phyloP scores from a whole-genome alignment of 1,140 invertebrate genomes.

The Triops cancriformis region DNA sequence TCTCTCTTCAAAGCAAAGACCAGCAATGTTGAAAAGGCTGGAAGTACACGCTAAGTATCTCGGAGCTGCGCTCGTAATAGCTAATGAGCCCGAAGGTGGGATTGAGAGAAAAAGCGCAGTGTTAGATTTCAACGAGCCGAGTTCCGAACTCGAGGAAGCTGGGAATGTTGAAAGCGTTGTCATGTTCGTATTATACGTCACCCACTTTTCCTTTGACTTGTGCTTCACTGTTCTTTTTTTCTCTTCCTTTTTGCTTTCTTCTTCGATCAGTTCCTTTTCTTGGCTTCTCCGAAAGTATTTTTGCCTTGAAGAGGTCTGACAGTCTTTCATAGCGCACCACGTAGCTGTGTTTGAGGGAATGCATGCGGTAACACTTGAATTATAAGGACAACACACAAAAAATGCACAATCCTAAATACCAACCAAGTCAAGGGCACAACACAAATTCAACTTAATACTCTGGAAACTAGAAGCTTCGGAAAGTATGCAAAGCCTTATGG shows the following conservation, averaged over 20 bases:
- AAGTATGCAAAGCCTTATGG: background rate
- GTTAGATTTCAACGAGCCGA: background rate
- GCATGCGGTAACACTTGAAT: background rate
- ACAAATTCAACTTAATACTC: background rate
- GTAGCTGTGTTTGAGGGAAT: background rate
- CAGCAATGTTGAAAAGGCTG: background rate
- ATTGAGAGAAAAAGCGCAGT: background rate
- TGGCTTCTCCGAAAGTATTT: background rate
- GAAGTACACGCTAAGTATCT: background rate
- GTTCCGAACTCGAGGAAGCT: background rate
- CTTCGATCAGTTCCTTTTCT: background rate
- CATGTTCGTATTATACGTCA: background rate
- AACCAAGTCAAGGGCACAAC: background rate
- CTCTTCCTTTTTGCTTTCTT: background rate
- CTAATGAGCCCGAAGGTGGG: conserved; percentile 1
- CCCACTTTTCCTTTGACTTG: background rate
- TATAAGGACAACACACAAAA: background rate
- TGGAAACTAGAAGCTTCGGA: background rate
- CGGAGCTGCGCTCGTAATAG: background rate
- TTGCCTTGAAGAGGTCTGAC: background rate
- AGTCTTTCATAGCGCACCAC: background rate
- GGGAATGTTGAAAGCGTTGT: background rate
- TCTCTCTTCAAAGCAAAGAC: background rate
- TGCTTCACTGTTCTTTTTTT: background rate
- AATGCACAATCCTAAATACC: background rate